Evolutionary conservation across 53 echinoderm and acorn worm species (phyloP).

Genomic region (Pentamera pediparva): DNA sequence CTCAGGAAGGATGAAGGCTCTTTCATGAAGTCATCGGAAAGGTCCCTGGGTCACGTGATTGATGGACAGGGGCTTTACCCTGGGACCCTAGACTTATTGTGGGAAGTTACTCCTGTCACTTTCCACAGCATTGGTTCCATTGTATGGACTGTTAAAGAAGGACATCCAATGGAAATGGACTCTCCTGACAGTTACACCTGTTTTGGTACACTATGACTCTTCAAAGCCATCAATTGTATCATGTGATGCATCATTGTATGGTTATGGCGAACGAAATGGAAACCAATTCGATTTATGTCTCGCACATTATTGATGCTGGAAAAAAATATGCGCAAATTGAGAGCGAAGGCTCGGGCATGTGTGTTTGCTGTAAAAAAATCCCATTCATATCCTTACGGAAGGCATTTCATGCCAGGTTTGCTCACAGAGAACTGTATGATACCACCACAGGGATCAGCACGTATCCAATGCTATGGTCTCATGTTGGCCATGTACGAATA

Average conservation of each 20-base stretch:
- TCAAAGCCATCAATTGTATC: slow-evolving; percentile 32
- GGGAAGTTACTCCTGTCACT: slow-evolving; percentile 37
- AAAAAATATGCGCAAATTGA: slow-evolving; percentile 46
- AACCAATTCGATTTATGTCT: slow-evolving; percentile 26
- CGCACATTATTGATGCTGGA: slow-evolving; percentile 28
- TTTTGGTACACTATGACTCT: slow-evolving; percentile 46
- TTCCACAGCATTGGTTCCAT: slow-evolving; percentile 34
- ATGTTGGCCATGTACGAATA: slow-evolving; percentile 5
- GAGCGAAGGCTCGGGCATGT: slow-evolving; percentile 31
- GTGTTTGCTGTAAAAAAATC: slow-evolving; percentile 36
- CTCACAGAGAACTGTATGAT: slow-evolving; percentile 34
- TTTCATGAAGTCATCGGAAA: slow-evolving; percentile 19
- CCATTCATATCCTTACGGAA: slow-evolving; percentile 30
- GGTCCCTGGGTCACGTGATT: slow-evolving; percentile 38
- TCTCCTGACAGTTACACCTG: slow-evolving; percentile 5
- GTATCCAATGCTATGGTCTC: slow-evolving; percentile 23
- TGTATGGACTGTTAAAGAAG: slow-evolving; percentile 32
- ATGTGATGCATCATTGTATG: slow-evolving; percentile 53
- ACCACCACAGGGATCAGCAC: slow-evolving; percentile 27
- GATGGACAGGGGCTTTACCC: slow-evolving; percentile 38
- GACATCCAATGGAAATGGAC: slow-evolving; percentile 34
- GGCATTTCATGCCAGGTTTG: slow-evolving; percentile 41
- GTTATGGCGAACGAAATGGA: slow-evolving; percentile 44
- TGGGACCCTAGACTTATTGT: slow-evolving; percentile 40
- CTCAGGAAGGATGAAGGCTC: slow-evolving; percentile 25